These are phyloP conservation scores for Caenorhabditis remanei DNA, from an alignment of 1,140 invertebrate species.

Conservation along the genomic window DNA sequence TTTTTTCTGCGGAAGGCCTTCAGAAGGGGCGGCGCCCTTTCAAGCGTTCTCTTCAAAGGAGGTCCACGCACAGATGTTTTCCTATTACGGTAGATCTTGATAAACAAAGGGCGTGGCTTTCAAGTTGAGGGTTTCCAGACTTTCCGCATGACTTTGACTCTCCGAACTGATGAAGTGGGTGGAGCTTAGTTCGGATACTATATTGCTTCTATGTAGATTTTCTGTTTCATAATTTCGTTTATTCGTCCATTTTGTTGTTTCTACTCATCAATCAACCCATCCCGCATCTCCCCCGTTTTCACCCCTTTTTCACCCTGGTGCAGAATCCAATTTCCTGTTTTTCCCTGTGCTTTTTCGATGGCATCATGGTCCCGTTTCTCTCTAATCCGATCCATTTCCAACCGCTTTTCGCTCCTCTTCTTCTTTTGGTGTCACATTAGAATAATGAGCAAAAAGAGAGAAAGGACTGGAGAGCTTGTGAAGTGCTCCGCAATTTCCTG, in stretches of 20 bases:
- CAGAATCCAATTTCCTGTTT: slow-evolving; percentile 49
- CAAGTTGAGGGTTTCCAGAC: too few relatives aligned
- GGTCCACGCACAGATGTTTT: too few relatives aligned
- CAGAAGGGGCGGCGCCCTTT: too few relatives aligned
- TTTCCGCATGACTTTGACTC: too few relatives aligned
- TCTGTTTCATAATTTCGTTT: not conserved
- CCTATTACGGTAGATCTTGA: too few relatives aligned
- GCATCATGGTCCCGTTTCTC: slow-evolving; percentile 7
- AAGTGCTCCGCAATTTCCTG: slow-evolving; percentile 56
- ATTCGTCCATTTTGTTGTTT: not conserved
- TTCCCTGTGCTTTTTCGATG: slow-evolving; percentile 42
- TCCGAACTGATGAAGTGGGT: too few relatives aligned
- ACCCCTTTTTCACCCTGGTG: not conserved
- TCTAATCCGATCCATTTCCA: slow-evolving; percentile 42
- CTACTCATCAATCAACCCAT: slow-evolving; percentile 10
- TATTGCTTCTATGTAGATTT: not conserved
- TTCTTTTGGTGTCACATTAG: slow-evolving; percentile 40
- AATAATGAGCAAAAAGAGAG: slow-evolving; percentile 34
- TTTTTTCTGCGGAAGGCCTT: too few relatives aligned
- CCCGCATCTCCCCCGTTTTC: not conserved
- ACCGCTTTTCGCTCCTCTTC: not conserved
- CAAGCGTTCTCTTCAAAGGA: too few relatives aligned
- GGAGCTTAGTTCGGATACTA: too few relatives aligned
- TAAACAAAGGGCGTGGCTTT: too few relatives aligned
- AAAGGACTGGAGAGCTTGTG: slow-evolving; percentile 36